Evolutionary conservation across 53 echinoderm and acorn worm genomes (phyloP).

Genomic region (Actinopyga echinites): DNA sequence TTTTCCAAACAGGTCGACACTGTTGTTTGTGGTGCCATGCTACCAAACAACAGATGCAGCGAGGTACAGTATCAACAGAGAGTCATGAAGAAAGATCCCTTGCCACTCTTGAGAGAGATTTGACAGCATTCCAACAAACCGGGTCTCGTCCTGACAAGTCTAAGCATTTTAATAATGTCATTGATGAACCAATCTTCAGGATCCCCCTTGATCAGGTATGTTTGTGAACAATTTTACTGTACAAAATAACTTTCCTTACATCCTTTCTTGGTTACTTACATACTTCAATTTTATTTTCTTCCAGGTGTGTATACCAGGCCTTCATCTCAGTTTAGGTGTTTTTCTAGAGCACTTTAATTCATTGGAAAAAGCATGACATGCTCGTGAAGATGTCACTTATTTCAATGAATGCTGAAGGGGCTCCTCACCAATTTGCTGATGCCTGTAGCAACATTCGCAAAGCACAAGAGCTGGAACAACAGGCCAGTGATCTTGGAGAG

Average conservation of each 20-base stretch:
- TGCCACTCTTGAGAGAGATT: not conserved
- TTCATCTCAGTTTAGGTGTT: not conserved
- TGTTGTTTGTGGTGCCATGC: conserved; percentile 3
- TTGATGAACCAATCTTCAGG: conserved; percentile 5
- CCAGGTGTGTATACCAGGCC: conserved; percentile 8
- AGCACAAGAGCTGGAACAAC: not conserved
- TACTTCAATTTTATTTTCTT: not conserved
- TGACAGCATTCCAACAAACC: not conserved
- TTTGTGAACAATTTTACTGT: not conserved
- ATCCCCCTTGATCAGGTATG: conserved; percentile 16
- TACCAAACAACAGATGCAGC: not conserved
- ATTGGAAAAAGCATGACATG: not conserved
- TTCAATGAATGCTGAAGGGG: not conserved
- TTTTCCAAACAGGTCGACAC: not conserved
- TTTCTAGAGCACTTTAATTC: conserved; percentile 7
- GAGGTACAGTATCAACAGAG: not conserved
- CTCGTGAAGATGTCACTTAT: not conserved
- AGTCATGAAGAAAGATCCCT: not conserved
- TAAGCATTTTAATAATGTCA: conserved; percentile 10
- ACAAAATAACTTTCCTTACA: not conserved
- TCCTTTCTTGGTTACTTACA: not conserved
- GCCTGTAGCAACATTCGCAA: not conserved
- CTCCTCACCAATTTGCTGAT: not conserved
- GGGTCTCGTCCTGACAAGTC: not conserved
- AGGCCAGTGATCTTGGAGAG: conserved; percentile 4